Base-by-base conservation (phyloP, 2,797 vertebrate species). In the Pipistrellus kuhlii region DNA sequence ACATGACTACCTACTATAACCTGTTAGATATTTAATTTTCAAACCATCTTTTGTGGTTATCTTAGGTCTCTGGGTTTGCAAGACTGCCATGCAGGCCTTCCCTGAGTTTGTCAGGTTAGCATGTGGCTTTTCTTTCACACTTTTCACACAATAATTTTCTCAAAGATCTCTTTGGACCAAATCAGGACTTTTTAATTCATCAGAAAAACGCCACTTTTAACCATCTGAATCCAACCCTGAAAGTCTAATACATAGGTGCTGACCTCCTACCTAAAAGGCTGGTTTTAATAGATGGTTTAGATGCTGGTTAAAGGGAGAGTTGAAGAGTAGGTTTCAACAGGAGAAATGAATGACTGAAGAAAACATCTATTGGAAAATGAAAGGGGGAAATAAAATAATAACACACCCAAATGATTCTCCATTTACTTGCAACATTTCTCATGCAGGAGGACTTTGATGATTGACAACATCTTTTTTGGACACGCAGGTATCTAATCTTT, bases 381-480 rank as follows among this genome's bases (percentile, higher is more conserved):
- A 77, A 71, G 51, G 62, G 55, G 53, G 76, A 93, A 72, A 72
- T 85, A 81, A 75, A 75, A 51, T 77, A 35, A 69, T 90, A 90
- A 38, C 20, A 30, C 23, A 53, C 10, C 27, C 25, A 38, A 77
- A 90, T 75, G 69, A 57, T 71, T 86, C 25, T 86, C 17, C 64
- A 66, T 80, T 89, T 85, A 41, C 48, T 87, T 20, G 51, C n/a
- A 64, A 4, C 4, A 4, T 95, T 90, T 57, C 82, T 77, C n/a
- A 41, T 77, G 64, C 59, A 87, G 35, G 20, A 14, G 59, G 6
- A 32, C n/a, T 48, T 94, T 2, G 10, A 76, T 57, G 20, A 68
- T 51, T 41, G 82, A 55, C 3, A 44, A 9, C 25, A 20, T 55
- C n/a, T 64, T 35, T 75, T 75, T 51, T 82, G 62, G 76, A 46